Evolutionary conservation across 2,113 vertebrate species (phyloP), one percentile per base, ranked within the genome.

Genomic region (Platysternon megacephalum): DNA sequence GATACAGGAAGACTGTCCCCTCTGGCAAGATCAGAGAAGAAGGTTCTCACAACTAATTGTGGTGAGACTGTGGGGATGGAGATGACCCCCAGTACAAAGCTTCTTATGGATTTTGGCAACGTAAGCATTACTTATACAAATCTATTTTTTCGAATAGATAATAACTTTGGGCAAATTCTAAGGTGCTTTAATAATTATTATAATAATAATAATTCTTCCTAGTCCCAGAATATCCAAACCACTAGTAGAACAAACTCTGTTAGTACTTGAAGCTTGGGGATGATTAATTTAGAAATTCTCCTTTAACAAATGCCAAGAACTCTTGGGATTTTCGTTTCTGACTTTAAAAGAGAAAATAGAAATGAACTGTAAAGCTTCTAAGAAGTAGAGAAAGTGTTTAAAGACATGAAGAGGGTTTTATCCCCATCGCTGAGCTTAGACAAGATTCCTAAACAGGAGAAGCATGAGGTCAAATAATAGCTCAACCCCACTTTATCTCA

Each of bases 371-470:
- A 14, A 61, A 83, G 49, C 13, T 87, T 58, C 29, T n/a, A 72
- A 49, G 28, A 78, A 82, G 44, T 19, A 35, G 24, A 78, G 22
- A 76, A 82, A 48, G 16, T 44, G 4, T 53, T 94, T 49, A 46
- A 86, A 95, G 91, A 82, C 6, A 6, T 39, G 11, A 19, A 6
- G 85, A 79, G 14, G 4, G 8, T 88, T 93, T 89, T 84, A 55
- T 53, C 39, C 49, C 1, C 2, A 0, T 79, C 79, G 42, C 29
- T 90, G 46, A 28, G 79, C 74, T 79, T 49, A 84, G 44, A 85
- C 84, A 91, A 83, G 79, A 42, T 65, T 83, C 91, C 89, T 84
- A 89, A 89, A 79, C 81, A 95, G 78, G 29, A 91, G 91, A 95
- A 92, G 28, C 21, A 39, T 0, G 0, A 90, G 91, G 86, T 95